Percentiles rank a stretch among this genome's conserved stretches.
phyloP scores from a whole-genome alignment of 1,140 invertebrate species.

The Panagrolaimus sp. region DNA sequence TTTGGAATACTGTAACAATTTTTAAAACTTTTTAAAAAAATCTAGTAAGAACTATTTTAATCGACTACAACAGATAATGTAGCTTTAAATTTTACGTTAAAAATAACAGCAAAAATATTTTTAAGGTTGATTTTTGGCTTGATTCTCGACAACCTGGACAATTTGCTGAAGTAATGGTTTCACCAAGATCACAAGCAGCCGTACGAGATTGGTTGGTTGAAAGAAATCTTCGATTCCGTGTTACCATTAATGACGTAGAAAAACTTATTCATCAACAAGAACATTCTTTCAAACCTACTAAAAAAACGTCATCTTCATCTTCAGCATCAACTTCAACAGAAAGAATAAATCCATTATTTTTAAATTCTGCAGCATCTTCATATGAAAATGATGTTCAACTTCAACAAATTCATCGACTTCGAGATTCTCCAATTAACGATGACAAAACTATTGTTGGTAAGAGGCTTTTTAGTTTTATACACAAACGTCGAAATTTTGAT shows the following conservation, averaged over 20 bases:
- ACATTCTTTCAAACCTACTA: slow-evolving; percentile 42
- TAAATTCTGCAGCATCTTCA: slow-evolving; percentile 14
- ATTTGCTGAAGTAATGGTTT: slow-evolving; percentile 52
- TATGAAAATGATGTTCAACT: background rate
- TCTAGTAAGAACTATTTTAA: too few species aligned
- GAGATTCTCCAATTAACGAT: slow-evolving; percentile 7
- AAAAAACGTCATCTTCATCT: background rate
- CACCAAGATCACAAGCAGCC: slow-evolving; percentile 13
- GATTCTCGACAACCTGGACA: slow-evolving; percentile 39
- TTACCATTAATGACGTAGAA: slow-evolving; percentile 35
- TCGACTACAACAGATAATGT: too few species aligned
- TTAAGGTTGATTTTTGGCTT: slow-evolving; percentile 53
- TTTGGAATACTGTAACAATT: too few species aligned
- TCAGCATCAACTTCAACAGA: background rate
- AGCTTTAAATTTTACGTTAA: too few species aligned
- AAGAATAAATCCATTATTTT: slow-evolving; percentile 8
- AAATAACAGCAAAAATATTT: too few species aligned
- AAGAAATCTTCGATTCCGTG: slow-evolving; percentile 33
- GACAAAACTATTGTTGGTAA: background rate
- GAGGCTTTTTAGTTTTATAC: too few species aligned
- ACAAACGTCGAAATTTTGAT: too few species aligned
- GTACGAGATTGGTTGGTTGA: slow-evolving; percentile 32
- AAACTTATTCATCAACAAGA: background rate
- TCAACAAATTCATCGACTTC: background rate
- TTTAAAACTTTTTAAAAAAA: too few species aligned